Evolutionary conservation across 2,113 vertebrate species (phyloP), one percentile per base, ranked within the genome.

Genomic region (Saguinus midas): DNA sequence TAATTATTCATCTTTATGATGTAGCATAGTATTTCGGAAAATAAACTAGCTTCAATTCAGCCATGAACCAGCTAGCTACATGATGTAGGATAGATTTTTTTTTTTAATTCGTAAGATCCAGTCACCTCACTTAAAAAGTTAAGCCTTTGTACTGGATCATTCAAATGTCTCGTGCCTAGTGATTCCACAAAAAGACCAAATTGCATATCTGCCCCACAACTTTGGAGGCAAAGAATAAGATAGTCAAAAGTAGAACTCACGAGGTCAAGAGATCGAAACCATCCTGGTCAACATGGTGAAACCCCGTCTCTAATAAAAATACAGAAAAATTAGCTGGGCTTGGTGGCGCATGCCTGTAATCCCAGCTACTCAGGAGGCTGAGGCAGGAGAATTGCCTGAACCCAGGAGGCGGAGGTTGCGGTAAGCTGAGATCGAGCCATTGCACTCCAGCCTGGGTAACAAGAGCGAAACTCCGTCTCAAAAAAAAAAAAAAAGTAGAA

Each of bases 1-100:
- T 40, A 84, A 48, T 84, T 45, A n/a, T 48, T n/a, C 18, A 32
- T 64, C 27, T 88, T 82, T 81, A 61, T 58, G 40, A 81, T 40
- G 50, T 6, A 81, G 16, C 37, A 58, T 23, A 72, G 78, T 91
- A 52, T 92, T 96, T 94, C 52, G 17, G 48, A 83, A 97, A 92
- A 70, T 27, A 43, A 13, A 29, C 32, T n/a, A 55, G 27, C 57
- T 73, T 87, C 45, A 61, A 83, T 87, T 92, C n/a, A 83, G 4
- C 16, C 48, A 83, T 2, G 7, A 12, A 10, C 58, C 55, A 86
- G 55, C 25, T 29, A 68, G 29, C 37, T 80, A 64, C 25, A 48
- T 29, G 35, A 66, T 81, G 35, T 32, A 12, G 11, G n/a, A 52
- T 16, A 79, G 23, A 8, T 68, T 72, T 40, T 57, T 79, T 72